A percentile compares a stretch with the other conserved stretches of the same genome.
Evolutionary conservation across 2,113 vertebrate species (phyloP).

Genomic region (Eulemur rufifrons): DNA sequence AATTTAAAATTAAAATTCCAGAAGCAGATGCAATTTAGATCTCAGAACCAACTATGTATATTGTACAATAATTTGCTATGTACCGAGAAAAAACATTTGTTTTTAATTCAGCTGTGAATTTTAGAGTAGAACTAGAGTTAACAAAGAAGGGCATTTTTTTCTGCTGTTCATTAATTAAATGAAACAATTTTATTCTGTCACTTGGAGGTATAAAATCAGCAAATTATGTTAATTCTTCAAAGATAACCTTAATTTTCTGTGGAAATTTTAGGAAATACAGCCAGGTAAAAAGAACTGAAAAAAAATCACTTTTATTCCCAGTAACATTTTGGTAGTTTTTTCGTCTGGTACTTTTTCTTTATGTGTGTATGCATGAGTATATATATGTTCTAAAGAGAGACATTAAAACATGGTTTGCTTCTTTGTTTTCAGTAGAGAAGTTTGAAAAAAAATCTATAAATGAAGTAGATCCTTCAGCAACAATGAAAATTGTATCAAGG

Average conservation of each 20-base stretch:
- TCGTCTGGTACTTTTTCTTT: not conserved
- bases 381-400: not conserved
- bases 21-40: constrained; percentile 64
- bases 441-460: not conserved
- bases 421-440: not conserved
- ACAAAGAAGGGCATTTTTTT: not conserved
- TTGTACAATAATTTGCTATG: constrained; percentile 55
- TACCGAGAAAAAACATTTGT: constrained; percentile 59
- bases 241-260: constrained; percentile 26
- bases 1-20: constrained; percentile 73
- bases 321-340: not conserved
- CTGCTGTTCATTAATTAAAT: constrained; percentile 10
- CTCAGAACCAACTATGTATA: not conserved
- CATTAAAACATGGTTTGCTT: not conserved
- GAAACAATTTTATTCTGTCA: constrained; percentile 1
- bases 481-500: not conserved
- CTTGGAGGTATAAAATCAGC: constrained; percentile 15
- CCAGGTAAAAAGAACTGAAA: not conserved
- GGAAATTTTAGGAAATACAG: constrained; percentile 42
- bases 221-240: constrained; percentile 12
- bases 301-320: not conserved
- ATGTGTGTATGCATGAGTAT: not conserved
- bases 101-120: constrained; percentile 67
- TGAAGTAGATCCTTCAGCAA: not conserved
- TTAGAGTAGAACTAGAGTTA: constrained; percentile 44